Base-by-base conservation (phyloP, 2,888 invertebrate genomes). In the Anarsia innoxiella region DNA sequence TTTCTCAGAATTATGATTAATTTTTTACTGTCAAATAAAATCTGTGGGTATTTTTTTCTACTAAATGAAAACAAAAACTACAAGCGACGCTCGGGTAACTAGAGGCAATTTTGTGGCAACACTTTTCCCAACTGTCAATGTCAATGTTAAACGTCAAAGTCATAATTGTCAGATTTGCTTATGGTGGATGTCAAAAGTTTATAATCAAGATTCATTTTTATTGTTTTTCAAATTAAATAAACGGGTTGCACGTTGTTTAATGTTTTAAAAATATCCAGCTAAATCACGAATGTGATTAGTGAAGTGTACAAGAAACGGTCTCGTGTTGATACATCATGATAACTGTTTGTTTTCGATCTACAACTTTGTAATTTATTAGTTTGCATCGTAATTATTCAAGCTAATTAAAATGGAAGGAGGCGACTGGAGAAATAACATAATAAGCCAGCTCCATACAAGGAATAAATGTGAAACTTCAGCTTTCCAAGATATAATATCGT, bases 401-500 rank as follows among this genome's bases (percentile, higher is more conserved):
- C 44, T 44, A 39, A 27, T 44, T 45, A 80, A 64, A 65, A 84
- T 84, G 84, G 83, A 83, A 66, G 67, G 73, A 53, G 66, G 73
- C 40, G 72, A 77, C 42, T 94, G 93, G 93, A 90, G 92, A 64
- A 88, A 87, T 55, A 86, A 83, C 59, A 88, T 95, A 60, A 80
- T 93, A 53, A 82, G 78, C 55, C 90, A 91, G 62, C 69, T 95
- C 43, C 90, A 90, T 42, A 87, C 88, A 43, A 87, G 95, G 60
- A 93, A 95, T 73, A 91, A 88, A 72, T 87, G 86, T 44, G 92
- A 95, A 83, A 90, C 91, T 12, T 76, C 87, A 42, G 89, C 90
- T 56, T 95, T 93, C 72, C 90, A 91, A 53, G 94, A 94, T 62
- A 88, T 95, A 45, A 91, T 95, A 55, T 76, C 88, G 50, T 90